Evolutionary conservation across 2,888 invertebrate genomes (phyloP).

Genomic region (Aphodius sticticus): DNA sequence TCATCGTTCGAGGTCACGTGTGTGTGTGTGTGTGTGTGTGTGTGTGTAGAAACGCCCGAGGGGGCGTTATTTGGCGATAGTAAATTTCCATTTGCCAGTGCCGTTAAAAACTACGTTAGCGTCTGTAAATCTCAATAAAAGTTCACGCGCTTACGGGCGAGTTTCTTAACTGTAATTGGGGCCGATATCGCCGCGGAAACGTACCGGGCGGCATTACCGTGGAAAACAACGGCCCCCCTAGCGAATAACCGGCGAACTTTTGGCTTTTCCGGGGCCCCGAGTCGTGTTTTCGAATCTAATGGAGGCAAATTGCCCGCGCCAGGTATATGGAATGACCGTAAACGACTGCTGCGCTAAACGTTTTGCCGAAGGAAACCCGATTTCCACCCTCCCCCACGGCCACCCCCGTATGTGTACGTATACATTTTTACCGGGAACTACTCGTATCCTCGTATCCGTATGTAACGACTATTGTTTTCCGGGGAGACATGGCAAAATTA

Average conservation of each 20-base stretch:
- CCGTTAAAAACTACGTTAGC: constrained; percentile 23
- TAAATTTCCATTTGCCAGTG: constrained; percentile 13
- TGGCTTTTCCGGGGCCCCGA: constrained; percentile 16
- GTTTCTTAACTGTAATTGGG: constrained; percentile 22
- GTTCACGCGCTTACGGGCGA: constrained; percentile 20
- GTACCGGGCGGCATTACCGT: constrained; percentile 6
- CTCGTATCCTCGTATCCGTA: neutral
- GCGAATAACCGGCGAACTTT: neutral
- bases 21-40: neutral
- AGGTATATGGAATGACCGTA: constrained; percentile 23
- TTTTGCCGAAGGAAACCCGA: neutral
- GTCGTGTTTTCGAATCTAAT: constrained; percentile 19
- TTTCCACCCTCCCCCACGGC: neutral
- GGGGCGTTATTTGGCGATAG: constrained; percentile 6
- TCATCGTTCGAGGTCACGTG: neutral
- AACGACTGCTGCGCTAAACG: constrained; percentile 20
- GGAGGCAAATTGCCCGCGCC: constrained; percentile 18
- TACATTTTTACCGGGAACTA: neutral
- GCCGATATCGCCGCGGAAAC: neutral
- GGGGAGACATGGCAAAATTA: neutral
- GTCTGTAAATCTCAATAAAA: constrained; percentile 24
- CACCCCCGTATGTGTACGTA: neutral
- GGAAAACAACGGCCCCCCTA: constrained; percentile 19
- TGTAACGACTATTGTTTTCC: constrained; percentile 4
- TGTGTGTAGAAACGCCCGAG: neutral